Evolutionary conservation across 1,140 invertebrate species (phyloP).

Genomic region (Ceratosolen fusciceps): DNA sequence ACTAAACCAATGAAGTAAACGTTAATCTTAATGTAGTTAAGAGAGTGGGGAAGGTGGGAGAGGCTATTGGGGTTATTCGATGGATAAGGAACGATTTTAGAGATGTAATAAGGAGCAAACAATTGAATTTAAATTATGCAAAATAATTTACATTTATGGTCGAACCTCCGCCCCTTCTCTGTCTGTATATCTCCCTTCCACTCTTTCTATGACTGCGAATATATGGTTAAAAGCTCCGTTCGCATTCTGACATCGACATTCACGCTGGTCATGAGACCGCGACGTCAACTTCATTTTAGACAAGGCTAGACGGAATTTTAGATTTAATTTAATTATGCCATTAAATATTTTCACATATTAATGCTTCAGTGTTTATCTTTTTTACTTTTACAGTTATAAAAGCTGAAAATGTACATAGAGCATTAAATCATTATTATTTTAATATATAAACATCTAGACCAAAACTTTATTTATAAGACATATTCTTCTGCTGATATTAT

Average conservation of each 20-base stretch:
- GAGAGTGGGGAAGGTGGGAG: no score
- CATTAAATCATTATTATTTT: slow-evolving; percentile 15
- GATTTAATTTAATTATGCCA: slow-evolving; percentile 30
- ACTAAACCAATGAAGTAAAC: slow-evolving; percentile 52
- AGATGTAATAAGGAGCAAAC: slow-evolving; percentile 32
- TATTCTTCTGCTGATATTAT: no score
- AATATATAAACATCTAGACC: no score
- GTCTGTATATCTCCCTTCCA: no score
- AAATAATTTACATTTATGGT: slow-evolving; percentile 57
- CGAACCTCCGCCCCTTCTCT: background rate
- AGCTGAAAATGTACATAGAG: background rate
- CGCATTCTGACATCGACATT: background rate
- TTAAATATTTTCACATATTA: slow-evolving; percentile 9
- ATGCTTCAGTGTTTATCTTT: background rate
- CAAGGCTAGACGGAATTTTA: background rate
- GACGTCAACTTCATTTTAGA: background rate
- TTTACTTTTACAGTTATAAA: background rate
- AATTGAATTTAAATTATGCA: slow-evolving; percentile 62
- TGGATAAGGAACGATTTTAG: background rate
- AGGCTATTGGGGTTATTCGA: background rate
- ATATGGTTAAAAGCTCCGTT: slow-evolving; percentile 25
- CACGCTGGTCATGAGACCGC: slow-evolving; percentile 4
- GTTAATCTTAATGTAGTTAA: slow-evolving; percentile 58
- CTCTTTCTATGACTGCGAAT: background rate
- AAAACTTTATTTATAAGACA: no score